These are phyloP conservation scores for Burhinus oedicnemus DNA, from an alignment of 2,113 vertebrate genomes.

Conservation along the genomic window DNA sequence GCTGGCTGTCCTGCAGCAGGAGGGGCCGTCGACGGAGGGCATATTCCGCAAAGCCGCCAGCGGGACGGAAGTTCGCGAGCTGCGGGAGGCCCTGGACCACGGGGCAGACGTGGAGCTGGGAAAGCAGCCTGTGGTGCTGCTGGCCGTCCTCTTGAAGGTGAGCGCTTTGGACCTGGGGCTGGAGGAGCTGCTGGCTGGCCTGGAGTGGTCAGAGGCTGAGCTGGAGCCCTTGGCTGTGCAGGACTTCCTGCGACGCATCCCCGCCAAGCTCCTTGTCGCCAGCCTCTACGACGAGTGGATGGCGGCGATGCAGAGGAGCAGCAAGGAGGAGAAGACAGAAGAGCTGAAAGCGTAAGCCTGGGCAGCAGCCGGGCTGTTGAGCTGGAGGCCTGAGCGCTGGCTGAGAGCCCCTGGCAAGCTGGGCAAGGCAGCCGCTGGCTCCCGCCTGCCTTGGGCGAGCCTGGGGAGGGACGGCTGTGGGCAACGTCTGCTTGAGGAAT, in stretches of 20 bases:
- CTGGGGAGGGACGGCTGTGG: no score
- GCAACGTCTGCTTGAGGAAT: no score
- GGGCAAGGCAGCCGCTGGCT: no score
- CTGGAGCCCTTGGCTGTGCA: no score
- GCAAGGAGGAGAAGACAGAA: no score
- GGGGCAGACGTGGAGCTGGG: rapidly evolving
- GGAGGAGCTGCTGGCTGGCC: not conserved
- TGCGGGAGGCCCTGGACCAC: not conserved
- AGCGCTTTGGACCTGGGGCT: not conserved
- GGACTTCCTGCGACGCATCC: no score
- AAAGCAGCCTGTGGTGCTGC: not conserved
- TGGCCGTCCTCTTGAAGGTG: not conserved
- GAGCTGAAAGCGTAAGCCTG: no score
- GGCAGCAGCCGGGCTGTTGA: not conserved
- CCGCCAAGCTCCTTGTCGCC: no score
- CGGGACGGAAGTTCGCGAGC: rapidly evolving
- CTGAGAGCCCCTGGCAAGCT: not conserved
- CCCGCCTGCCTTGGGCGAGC: no score
- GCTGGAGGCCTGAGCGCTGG: not conserved
- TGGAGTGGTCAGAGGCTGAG: not conserved
- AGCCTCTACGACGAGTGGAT: no score
- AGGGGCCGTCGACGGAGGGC: rapidly evolving
- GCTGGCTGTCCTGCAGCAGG: not conserved
- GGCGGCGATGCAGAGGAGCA: no score
- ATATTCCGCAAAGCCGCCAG: not conserved